Conservation (phyloP, 2,888 invertebrate species). For the Nymphalis c-album region DNA sequence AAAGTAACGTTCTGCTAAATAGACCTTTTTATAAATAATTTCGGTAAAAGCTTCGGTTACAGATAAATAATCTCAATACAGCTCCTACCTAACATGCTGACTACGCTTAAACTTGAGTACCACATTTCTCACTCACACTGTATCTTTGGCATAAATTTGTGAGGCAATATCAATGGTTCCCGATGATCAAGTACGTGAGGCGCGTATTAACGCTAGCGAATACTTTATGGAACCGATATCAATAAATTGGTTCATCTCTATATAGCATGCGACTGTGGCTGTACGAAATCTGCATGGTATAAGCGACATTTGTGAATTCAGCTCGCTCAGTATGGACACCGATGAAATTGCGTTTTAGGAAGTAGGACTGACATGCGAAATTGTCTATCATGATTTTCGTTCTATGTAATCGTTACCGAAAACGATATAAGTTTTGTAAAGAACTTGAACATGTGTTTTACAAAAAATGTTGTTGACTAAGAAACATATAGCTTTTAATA, state of each 20-base stretch:
- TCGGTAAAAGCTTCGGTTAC: background rate
- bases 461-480: too few species aligned
- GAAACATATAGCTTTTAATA: too few species aligned
- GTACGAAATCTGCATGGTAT: background rate
- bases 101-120: slow-evolving; percentile 12
- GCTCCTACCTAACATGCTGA: background rate
- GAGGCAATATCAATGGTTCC: slow-evolving; percentile 41
- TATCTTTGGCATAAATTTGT: slow-evolving; percentile 32
- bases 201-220: slow-evolving; percentile 36
- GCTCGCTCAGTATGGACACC: too few species aligned
- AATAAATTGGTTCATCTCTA: slow-evolving; percentile 32
- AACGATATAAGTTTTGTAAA: too few species aligned
- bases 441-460: too few species aligned
- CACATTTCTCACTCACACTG: slow-evolving; percentile 17
- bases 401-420: too few species aligned
- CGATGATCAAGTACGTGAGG: slow-evolving; percentile 44
- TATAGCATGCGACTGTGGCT: background rate
- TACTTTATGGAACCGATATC: slow-evolving; percentile 37
- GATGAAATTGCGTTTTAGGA: too few species aligned
- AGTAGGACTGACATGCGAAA: too few species aligned
- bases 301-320: background rate
- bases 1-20: too few species aligned
- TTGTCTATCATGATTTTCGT: too few species aligned
- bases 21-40: too few species aligned
- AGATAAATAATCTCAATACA: background rate